These are phyloP conservation scores for Circaetus gallicus DNA, from an alignment of 2,113 vertebrate species.

Conservation along the genomic window DNA sequence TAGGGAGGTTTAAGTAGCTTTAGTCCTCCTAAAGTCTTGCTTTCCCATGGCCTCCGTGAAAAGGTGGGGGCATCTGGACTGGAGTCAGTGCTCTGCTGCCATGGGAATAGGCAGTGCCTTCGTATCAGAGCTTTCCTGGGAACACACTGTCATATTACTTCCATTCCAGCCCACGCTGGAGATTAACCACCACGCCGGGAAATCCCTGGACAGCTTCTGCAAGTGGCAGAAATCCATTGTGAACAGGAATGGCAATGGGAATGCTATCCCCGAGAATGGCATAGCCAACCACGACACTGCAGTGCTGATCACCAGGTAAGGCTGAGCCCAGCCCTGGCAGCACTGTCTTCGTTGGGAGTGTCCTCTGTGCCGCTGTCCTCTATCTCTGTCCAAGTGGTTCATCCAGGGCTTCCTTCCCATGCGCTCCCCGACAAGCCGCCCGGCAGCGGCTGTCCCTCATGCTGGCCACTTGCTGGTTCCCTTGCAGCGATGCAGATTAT, in stretches of 20 bases:
- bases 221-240: constrained; percentile 99
- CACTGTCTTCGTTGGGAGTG: accelerated
- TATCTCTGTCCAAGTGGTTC: background rate
- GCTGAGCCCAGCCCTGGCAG: background rate
- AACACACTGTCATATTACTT: background rate
- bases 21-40: background rate
- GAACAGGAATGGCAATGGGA: constrained; percentile 89
- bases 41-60: background rate
- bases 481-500: background rate
- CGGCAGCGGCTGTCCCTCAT: background rate
- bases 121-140: background rate
- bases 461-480: background rate
- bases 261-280: constrained; percentile 94
- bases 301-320: constrained; percentile 94
- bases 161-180: constrained; percentile 88
- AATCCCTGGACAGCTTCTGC: constrained; percentile 98
- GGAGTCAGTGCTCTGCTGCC: background rate
- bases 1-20: background rate
- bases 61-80: background rate
- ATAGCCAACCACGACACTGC: constrained; percentile 96
- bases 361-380: background rate
- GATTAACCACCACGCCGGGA: constrained; percentile 94
- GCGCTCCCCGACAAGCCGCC: accelerated
- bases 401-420: background rate
- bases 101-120: background rate